Evolutionary conservation across 2,888 invertebrate genomes (phyloP), one percentile per base, ranked within the genome.

Genomic region (Xestia ashworthii): DNA sequence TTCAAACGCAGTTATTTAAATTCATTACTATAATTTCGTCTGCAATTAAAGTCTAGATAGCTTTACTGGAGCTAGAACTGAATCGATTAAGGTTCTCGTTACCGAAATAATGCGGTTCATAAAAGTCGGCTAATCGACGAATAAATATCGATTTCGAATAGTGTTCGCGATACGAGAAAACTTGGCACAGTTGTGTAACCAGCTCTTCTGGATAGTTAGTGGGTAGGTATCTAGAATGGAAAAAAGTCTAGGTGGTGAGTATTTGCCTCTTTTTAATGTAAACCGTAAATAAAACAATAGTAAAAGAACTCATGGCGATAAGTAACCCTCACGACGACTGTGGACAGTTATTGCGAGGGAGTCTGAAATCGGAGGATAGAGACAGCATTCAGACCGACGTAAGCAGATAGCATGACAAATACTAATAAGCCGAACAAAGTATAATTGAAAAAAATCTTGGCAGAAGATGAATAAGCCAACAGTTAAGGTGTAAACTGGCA

Each of bases 91-190:
- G 71, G 73, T 41, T 76, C 76, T 77, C 78, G 82, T 71, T 84
- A 77, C 55, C 74, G 71, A 82, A 86, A 84, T 87, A 86, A 80
- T 72, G 79, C 65, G 85, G 70, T 69, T 58, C 64, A 85, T 84
- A 80, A 78, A 75, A 87, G 58, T 80, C 77, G 74, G 38, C 71
- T 87, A 87, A 86, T 84, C 79, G 79, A 11, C 75, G 76, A 77
- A 87, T 87, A 87, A 80, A 85, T 79, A 87, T 87, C 84, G 87
- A 87, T 86, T 79, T 55, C 76, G 62, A 81, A 38, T 60, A 62
- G 60, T 72, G 67, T 58, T 74, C 32, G 46, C 65, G 74, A 75
- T 83, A 75, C 64, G 12, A 74, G 74, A 64, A 48, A 75, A 76
- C 76, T 77, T 79, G 81, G 78, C 87, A 76, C 66, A 38, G 32